Evolutionary conservation across 2,888 invertebrate genomes (phyloP), one percentile per base, ranked within the genome.

Genomic region (Hedychridium roseum): DNA sequence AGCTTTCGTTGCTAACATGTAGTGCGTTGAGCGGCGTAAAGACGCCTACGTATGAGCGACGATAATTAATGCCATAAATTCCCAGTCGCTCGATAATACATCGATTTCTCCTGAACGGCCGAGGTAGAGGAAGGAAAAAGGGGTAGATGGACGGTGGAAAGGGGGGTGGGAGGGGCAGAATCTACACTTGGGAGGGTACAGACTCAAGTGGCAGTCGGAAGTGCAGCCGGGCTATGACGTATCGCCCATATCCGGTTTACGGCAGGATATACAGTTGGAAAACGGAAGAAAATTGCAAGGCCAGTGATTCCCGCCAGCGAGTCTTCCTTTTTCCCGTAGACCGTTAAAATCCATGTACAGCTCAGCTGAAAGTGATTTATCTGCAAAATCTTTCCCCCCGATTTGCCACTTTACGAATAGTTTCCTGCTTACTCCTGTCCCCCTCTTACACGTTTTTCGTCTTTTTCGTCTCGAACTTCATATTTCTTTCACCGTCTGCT

Each of bases 211-310:
- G 49, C 45, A 46, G 52, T 50, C 66, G 76, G 75, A 76, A 71
- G 70, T 64, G 50, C 60, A 60, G 57, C 60, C 60, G 61, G 64
- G 59, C 58, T 68, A 68, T 73, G 71, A 77, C 69, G 56, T 68
- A 77, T n/a, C n/a, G n/a, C n/a, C 61, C 66, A 64, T 70, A 71
- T 76, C 73, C 75, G 69, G 57, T 28, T 48, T 39, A 54, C 43
- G 39, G 54, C 43, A 55, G 57, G 54, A n/a, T n/a, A n/a, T n/a
- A n/a, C n/a, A n/a, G n/a, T n/a, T n/a, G n/a, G n/a, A n/a, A n/a
- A n/a, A n/a, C n/a, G n/a, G n/a, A n/a, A n/a, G n/a, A n/a, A n/a
- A n/a, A n/a, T n/a, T n/a, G n/a, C n/a, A n/a, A n/a, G n/a, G n/a
- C n/a, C n/a, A n/a, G n/a, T n/a, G n/a, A n/a, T n/a, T n/a, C n/a